Conservation (phyloP, 2,113 vertebrate species). For the Orthonyx spaldingii region DNA sequence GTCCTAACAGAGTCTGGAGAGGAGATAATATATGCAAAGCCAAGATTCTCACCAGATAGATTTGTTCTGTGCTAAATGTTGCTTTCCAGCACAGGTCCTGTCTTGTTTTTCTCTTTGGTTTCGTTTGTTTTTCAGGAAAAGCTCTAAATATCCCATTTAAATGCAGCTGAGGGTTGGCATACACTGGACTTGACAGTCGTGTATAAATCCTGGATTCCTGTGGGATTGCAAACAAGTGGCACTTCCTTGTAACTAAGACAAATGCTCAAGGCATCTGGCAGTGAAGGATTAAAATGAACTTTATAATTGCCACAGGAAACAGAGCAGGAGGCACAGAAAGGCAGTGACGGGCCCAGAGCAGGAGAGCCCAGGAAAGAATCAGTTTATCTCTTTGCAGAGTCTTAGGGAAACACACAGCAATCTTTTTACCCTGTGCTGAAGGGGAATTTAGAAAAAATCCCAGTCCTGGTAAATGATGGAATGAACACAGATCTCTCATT, state of each 20-base stretch:
- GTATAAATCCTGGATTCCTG: neutral
- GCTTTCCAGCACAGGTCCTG: neutral
- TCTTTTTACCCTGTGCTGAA: neutral
- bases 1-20: neutral
- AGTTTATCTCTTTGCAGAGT: neutral
- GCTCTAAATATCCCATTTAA: neutral
- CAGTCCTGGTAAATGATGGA: neutral
- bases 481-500: neutral
- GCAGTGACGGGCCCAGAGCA: neutral
- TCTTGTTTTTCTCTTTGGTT: neutral
- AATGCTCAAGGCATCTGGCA: neutral
- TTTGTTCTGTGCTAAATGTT: neutral
- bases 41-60: neutral
- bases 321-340: neutral
- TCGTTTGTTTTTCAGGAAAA: neutral
- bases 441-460: neutral
- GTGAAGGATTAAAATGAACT: conserved; percentile 9
- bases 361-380: neutral
- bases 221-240: neutral
- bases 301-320: neutral
- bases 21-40: conserved; percentile 5
- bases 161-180: neutral
- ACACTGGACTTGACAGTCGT: neutral
- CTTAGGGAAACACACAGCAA: neutral
- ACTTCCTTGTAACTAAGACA: neutral